These are phyloP conservation scores for Neotoma lepida DNA, from an alignment of 2,113 vertebrate genomes.

Conservation along the genomic window DNA sequence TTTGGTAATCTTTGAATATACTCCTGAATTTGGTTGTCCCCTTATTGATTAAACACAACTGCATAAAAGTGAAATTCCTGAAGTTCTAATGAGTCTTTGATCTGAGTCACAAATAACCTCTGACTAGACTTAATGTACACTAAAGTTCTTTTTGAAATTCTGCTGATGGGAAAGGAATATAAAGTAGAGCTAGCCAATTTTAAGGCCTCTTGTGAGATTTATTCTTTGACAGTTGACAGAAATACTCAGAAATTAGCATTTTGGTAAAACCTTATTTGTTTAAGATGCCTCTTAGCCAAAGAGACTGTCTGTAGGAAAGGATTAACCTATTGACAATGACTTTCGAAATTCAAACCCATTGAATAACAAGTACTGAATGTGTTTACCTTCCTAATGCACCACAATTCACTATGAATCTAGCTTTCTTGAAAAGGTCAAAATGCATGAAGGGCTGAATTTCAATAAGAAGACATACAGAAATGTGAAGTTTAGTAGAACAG, in stretches of 20 bases:
- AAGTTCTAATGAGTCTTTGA: conserved; percentile 81
- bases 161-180: conserved; percentile 80
- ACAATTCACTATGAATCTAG: conserved; percentile 85
- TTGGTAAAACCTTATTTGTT: conserved; percentile 87
- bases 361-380: conserved; percentile 87
- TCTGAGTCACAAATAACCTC: conserved; percentile 78
- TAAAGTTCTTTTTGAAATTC: conserved; percentile 82
- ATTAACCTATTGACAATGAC: conserved; percentile 90
- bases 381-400: conserved; percentile 89
- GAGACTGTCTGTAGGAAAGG: conserved; percentile 85
- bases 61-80: conserved; percentile 73
- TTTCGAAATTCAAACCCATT: conserved; percentile 85
- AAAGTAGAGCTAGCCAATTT: conserved; percentile 84
- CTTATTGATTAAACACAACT: conserved; percentile 57
- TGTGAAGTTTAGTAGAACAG: conserved; percentile 52
- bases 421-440: conserved; percentile 88
- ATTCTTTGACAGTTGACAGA: conserved; percentile 83
- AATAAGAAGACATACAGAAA: conserved; percentile 79
- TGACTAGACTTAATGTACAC: conserved; percentile 77
- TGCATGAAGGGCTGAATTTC: conserved; percentile 84
- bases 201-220: conserved; percentile 80
- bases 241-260: conserved; percentile 86
- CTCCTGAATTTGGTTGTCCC: not conserved
- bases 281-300: conserved; percentile 85
- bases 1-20: conserved; percentile 48